Evolutionary conservation across 1,140 invertebrate species (phyloP), one percentile per base, ranked within the genome.

Genomic region (Ostrea denselamellosa): DNA sequence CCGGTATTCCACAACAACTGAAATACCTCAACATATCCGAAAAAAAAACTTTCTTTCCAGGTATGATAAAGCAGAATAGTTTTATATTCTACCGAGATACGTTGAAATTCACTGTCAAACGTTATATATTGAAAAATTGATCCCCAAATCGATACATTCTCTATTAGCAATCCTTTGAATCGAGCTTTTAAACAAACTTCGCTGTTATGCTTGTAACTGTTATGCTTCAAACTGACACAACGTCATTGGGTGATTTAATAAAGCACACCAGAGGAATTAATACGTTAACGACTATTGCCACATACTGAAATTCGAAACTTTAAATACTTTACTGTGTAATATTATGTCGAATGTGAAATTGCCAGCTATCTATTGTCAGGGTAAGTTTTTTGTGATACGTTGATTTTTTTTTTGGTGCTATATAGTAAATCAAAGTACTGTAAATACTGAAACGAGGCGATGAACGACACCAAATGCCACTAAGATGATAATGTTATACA

Each of bases 341-440:
- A n/a, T n/a, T n/a, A 85, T 85, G 85, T 28, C 54, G 65, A 86
- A 52, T 87, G 68, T 58, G 28, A 87, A 82, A 56, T 34, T 81
- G 8, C 65, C 68, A n/a, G 19, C 81, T 12, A 83, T 87, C 22
- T 28, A 56, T 12, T 44, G 82, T 7, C 68, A 81, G 44, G 86
- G 54, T 82, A 81, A 87, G 53, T 86, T 4, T 10, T 51, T 53
- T 25, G n/a, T n/a, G n/a, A n/a, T n/a, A n/a, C n/a, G 28, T 71
- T 58, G 56, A 4, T 9, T 58, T 58, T 54, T 58, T 58, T 58
- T 58, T 3, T 12, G 56, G 19, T 17, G 12, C 14, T 58, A 58
- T n/a, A n/a, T 12, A 58, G n/a, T n/a, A 44, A 44, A 44, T 44
- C 34, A 44, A 44, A 44, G 34, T 44, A 44, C 1, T 5, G 34